These are phyloP conservation scores for Tetramorium parvispinum DNA, from an alignment of 1,140 invertebrate genomes.

Conservation along the genomic window DNA sequence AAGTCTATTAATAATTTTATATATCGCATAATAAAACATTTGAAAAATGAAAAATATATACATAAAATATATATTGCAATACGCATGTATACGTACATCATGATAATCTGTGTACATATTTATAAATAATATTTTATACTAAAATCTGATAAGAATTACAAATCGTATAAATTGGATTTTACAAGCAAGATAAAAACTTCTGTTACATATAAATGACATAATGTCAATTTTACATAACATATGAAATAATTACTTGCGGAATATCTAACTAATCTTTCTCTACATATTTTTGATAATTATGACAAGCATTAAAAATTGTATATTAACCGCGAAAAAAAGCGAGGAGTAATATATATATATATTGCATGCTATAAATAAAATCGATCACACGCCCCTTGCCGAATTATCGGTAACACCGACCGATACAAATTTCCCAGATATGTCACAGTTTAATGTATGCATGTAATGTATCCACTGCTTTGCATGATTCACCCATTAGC, in stretches of 20 bases:
- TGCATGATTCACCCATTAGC: conserved; percentile 3
- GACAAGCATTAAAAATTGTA: not conserved
- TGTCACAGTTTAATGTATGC: conserved; percentile 11
- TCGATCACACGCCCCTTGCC: conserved; percentile 60
- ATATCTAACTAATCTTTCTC: not conserved
- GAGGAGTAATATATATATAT: not conserved
- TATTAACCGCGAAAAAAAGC: not conserved
- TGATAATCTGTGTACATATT: not conserved
- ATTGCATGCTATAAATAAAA: conserved; percentile 20
- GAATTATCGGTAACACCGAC: conserved; percentile 53
- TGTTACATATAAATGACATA: not conserved
- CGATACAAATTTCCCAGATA: conserved; percentile 52
- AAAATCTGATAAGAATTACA: not conserved
- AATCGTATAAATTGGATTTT: not conserved
- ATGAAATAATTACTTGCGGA: not conserved
- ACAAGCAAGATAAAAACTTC: not conserved
- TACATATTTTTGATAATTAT: not conserved
- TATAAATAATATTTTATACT: not conserved
- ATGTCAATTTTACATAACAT: not conserved
- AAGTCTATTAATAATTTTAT: not conserved
- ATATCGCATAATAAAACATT: not conserved
- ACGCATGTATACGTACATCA: not conserved
- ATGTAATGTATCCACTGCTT: conserved; percentile 18
- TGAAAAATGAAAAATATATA: not conserved
- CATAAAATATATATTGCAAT: not conserved